Conservation (phyloP, 1,140 invertebrate genomes). For the Drosophila repletoides region DNA sequence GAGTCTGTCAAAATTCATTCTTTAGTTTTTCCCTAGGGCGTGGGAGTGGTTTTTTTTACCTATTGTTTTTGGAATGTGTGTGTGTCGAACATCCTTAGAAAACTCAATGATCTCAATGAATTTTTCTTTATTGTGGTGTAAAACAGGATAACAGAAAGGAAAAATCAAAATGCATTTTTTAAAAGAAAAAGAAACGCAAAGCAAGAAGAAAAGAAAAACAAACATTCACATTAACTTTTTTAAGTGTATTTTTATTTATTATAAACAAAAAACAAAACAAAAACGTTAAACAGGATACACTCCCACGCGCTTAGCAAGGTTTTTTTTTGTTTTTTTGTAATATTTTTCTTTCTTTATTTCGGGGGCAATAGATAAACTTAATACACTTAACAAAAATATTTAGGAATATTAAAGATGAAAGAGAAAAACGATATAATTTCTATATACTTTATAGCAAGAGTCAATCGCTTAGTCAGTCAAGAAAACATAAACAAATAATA, state of each 20-base stretch:
- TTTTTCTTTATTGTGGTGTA: constrained; percentile 68
- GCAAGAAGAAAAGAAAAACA: constrained; percentile 9
- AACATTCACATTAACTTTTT: constrained; percentile 76
- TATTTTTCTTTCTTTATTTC: constrained; percentile 4
- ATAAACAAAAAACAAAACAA: constrained; percentile 14
- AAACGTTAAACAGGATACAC: constrained; percentile 15
- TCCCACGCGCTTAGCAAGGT: constrained; percentile 54
- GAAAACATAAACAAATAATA: too few relatives aligned
- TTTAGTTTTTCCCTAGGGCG: constrained; percentile 29
- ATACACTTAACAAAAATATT: constrained; percentile 17
- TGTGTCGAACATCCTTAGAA: constrained; percentile 67
- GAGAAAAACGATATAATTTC: neutral
- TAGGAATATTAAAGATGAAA: constrained; percentile 1
- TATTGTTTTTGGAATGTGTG: constrained; percentile 1
- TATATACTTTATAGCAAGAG: constrained; percentile 24
- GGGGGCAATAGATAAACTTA: constrained; percentile 49
- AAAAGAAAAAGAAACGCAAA: neutral
- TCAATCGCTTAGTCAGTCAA: constrained; percentile 49
- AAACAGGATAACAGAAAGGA: constrained; percentile 29
- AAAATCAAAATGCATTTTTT: constrained; percentile 28
- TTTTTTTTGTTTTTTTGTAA: constrained; percentile 1
- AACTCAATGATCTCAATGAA: constrained; percentile 79
- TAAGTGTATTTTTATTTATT: constrained; percentile 41
- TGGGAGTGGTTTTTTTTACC: constrained; percentile 52
- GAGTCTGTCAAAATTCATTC: constrained; percentile 1